A percentile compares a stretch with the other conserved stretches of the same genome.
Conservation (phyloP, 2,888 invertebrate species). For the Criorhina ranunculi region DNA sequence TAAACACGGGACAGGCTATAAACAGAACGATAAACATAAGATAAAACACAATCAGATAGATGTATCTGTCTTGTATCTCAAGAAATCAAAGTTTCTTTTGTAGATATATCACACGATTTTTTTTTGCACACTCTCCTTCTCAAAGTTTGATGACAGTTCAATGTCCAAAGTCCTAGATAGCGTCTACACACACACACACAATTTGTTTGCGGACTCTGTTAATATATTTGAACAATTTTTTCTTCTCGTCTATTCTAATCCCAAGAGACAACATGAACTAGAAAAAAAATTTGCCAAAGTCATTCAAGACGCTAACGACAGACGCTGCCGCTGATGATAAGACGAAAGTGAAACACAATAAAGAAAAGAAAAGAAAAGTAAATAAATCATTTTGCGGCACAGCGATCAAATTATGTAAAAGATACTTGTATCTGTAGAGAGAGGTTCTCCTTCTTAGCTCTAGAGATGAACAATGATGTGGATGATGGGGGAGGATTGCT, state of each 20-base stretch:
- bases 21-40: background rate
- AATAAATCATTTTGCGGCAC: constrained; percentile 40
- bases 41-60: constrained; percentile 2
- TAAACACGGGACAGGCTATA: background rate
- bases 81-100: background rate
- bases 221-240: constrained; percentile 11
- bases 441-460: too few species aligned
- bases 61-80: constrained; percentile 3
- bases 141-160: constrained; percentile 38
- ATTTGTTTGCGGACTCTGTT: background rate
- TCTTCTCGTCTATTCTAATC: background rate
- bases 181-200: too few species aligned
- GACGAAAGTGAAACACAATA: constrained; percentile 41
- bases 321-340: constrained; percentile 31
- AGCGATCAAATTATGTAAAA: constrained; percentile 36
- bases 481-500: background rate
- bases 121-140: constrained; percentile 21
- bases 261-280: constrained; percentile 9
- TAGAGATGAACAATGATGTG: background rate
- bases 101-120: constrained; percentile 1
- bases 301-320: constrained; percentile 14
- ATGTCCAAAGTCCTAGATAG: constrained; percentile 56
- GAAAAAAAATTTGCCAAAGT: constrained; percentile 9
- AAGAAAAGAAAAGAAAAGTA: constrained; percentile 29
- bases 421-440: constrained; percentile 14